These are phyloP conservation scores for Psylliodes chrysocephalus DNA, from an alignment of 2,888 invertebrate genomes.

Conservation along the genomic window DNA sequence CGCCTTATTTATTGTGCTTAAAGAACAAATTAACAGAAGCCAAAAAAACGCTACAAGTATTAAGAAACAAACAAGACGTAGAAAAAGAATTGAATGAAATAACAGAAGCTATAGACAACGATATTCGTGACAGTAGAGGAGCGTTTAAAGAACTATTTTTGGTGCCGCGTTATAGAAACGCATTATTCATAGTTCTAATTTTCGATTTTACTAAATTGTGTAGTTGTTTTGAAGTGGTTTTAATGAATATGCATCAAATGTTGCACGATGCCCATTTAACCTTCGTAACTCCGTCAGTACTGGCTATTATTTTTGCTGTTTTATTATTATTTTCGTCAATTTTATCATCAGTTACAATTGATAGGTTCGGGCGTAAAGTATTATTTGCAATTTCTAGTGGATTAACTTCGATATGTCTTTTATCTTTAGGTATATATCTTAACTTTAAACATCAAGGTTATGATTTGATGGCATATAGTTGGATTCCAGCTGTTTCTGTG, in stretches of 20 bases:
- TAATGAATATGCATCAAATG: slow-evolving; percentile 59
- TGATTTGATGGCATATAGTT: slow-evolving; percentile 45
- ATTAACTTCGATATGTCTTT: slow-evolving; percentile 54
- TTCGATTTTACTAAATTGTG: slow-evolving; percentile 57
- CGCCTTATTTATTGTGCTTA: slow-evolving; percentile 14
- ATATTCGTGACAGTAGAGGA: slow-evolving; percentile 53
- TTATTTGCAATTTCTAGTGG: slow-evolving; percentile 53
- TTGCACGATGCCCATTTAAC: slow-evolving; percentile 53
- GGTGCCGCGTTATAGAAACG: slow-evolving; percentile 57
- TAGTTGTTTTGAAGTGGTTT: slow-evolving; percentile 57
- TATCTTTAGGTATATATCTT: slow-evolving; percentile 55
- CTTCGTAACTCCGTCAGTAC: slow-evolving; percentile 48
- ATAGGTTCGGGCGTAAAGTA: slow-evolving; percentile 55
- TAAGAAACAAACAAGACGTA: slow-evolving; percentile 50
- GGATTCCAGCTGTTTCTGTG: slow-evolving; percentile 53
- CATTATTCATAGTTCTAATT: slow-evolving; percentile 56
- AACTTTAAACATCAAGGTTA: slow-evolving; percentile 48
- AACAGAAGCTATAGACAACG: slow-evolving; percentile 52
- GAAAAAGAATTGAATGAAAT: slow-evolving; percentile 57
- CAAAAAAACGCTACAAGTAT: slow-evolving; percentile 48
- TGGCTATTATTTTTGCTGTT: slow-evolving; percentile 55
- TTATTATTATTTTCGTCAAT: slow-evolving; percentile 55
- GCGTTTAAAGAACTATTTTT: slow-evolving; percentile 53
- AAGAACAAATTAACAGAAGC: slow-evolving; percentile 48
- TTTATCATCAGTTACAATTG: slow-evolving; percentile 52